Evolutionary conservation across 2,888 invertebrate species (phyloP).

Genomic region (Parnassius mnemosyne): DNA sequence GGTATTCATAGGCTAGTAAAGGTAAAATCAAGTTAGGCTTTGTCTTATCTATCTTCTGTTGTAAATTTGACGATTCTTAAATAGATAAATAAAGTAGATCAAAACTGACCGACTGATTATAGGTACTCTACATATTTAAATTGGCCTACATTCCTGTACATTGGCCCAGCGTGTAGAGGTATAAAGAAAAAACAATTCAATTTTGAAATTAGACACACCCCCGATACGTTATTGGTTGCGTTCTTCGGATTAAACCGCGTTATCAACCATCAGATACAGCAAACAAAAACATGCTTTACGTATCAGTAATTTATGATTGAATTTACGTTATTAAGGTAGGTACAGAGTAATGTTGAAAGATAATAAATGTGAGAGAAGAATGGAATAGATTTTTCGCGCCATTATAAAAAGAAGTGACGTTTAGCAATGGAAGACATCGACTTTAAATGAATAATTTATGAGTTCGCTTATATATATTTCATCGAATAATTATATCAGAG

Average conservation of each 20-base stretch:
- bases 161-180: neutral
- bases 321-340: neutral
- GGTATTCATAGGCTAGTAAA: too few species aligned
- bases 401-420: constrained; percentile 11
- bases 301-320: neutral
- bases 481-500: too few species aligned
- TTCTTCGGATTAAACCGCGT: constrained; percentile 4
- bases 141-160: constrained; percentile 6
- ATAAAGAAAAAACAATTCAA: constrained; percentile 64
- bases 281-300: neutral
- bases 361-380: constrained; percentile 18
- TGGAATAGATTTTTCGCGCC: constrained; percentile 20
- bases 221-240: constrained; percentile 64
- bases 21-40: too few species aligned
- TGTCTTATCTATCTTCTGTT: too few species aligned
- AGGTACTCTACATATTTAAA: neutral
- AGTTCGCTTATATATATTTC: neutral
- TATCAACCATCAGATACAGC: constrained; percentile 3
- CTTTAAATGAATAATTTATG: constrained; percentile 7
- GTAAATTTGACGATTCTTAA: too few species aligned
- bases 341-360: constrained; percentile 17
- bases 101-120: too few species aligned
- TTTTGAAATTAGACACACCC: constrained; percentile 74
- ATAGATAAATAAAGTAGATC: too few species aligned
- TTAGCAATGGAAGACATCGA: constrained; percentile 6